A percentile compares a stretch with the other conserved stretches of the same genome.
Evolutionary conservation across 2,113 vertebrate genomes (phyloP).

Genomic region (Rhinolophus ferrumequinum): DNA sequence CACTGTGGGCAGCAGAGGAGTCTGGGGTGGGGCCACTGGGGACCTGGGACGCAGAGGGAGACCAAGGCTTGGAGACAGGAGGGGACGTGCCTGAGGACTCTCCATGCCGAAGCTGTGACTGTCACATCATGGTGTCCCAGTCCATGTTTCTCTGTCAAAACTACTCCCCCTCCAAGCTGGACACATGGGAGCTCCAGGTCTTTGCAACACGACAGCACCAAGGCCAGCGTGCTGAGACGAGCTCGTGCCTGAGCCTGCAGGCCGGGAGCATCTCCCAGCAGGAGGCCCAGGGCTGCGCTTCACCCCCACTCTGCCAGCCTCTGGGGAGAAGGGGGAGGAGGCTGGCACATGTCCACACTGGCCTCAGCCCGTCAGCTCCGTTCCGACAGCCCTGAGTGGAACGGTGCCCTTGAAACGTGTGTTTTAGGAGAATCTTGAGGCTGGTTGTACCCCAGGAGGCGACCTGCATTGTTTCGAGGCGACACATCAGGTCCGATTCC

Average conservation of each 20-base stretch:
- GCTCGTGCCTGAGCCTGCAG: accelerated
- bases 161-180: accelerated
- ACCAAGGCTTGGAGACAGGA: too few species aligned
- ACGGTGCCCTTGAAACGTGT: neutral
- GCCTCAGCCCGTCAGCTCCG: neutral
- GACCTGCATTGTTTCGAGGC: neutral
- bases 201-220: accelerated
- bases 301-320: neutral
- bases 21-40: too few species aligned
- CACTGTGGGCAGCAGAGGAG: accelerated
- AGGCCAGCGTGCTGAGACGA: neutral
- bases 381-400: conserved; percentile 31
- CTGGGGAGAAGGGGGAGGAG: neutral
- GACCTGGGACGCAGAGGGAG: neutral
- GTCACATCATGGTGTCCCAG: accelerated
- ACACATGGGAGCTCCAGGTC: neutral
- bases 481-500: conserved; percentile 44
- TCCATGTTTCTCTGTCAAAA: neutral
- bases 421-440: conserved; percentile 1
- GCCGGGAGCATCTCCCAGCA: neutral
- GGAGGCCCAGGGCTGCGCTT: too few species aligned
- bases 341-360: neutral
- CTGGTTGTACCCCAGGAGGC: conserved; percentile 28
- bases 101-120: neutral
- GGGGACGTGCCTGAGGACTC: accelerated